Conservation (phyloP, 2,797 vertebrate genomes). For the Limosa lapponica region DNA sequence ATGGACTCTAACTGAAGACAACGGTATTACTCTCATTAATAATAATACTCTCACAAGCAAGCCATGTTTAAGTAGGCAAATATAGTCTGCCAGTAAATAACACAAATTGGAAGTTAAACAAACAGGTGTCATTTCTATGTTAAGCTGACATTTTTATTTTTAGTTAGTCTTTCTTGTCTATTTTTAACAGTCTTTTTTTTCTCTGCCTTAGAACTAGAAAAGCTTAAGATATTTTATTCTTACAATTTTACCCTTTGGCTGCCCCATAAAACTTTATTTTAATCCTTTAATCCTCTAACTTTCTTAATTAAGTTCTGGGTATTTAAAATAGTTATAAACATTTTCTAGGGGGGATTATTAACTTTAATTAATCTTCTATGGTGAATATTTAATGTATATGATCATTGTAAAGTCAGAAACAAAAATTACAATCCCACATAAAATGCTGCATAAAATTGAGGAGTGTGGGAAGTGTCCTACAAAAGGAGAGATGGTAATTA, state of each 20-base stretch:
- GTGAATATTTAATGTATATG: neutral
- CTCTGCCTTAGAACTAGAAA: neutral
- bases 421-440: neutral
- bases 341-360: neutral
- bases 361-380: neutral
- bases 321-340: neutral
- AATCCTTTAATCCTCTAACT: neutral
- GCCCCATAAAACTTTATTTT: neutral
- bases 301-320: neutral
- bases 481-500: neutral
- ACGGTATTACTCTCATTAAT: neutral
- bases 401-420: neutral
- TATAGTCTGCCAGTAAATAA: neutral
- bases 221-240: neutral
- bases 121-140: neutral
- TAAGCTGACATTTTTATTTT: neutral
- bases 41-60: neutral
- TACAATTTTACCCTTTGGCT: neutral
- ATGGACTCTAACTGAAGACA: neutral
- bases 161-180: neutral
- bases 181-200: neutral
- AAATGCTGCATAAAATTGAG: neutral
- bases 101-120: neutral
- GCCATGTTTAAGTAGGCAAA: neutral
- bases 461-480: neutral